phyloP scores from a whole-genome alignment of 2,888 invertebrate species.

The Marronus borbonicus region DNA sequence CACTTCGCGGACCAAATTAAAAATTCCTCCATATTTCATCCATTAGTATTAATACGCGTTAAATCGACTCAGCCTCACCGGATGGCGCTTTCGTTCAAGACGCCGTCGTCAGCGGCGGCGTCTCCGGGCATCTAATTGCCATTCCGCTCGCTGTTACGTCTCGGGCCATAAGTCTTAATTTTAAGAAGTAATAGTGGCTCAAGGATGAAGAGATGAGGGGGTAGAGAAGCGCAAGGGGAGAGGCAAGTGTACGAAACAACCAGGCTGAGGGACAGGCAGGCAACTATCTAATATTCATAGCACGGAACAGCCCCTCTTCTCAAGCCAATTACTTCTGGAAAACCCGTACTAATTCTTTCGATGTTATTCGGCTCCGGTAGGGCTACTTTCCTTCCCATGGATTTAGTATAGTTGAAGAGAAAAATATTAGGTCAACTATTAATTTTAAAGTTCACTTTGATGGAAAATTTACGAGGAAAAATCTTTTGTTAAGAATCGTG shows the following conservation, averaged over 20 bases:
- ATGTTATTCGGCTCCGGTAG: constrained; percentile 54
- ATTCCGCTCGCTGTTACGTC: constrained; percentile 53
- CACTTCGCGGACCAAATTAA: constrained; percentile 59
- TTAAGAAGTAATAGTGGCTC: constrained; percentile 53
- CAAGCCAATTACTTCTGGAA: constrained; percentile 52
- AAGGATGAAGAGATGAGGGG: constrained; percentile 34
- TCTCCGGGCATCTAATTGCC: constrained; percentile 55
- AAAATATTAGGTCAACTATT: too few species aligned
- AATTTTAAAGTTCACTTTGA: background rate
- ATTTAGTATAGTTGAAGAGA: too few species aligned
- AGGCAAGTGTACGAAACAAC: constrained; percentile 21
- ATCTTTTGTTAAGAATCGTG: too few species aligned
- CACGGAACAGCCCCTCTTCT: constrained; percentile 51
- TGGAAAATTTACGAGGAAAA: too few species aligned
- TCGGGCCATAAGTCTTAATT: constrained; percentile 58
- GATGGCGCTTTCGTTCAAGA: constrained; percentile 16
- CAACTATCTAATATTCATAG: constrained; percentile 52
- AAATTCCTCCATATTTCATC: constrained; percentile 62
- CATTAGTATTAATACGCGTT: constrained; percentile 52
- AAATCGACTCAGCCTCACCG: constrained; percentile 28
- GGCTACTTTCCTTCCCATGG: background rate
- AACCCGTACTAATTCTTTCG: constrained; percentile 54
- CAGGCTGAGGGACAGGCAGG: too few species aligned
- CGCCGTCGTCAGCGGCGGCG: constrained; percentile 15
- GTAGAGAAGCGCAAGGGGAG: constrained; percentile 17